These are phyloP conservation scores for Graphium colonna DNA, from an alignment of 2,888 invertebrate species.

Conservation along the genomic window DNA sequence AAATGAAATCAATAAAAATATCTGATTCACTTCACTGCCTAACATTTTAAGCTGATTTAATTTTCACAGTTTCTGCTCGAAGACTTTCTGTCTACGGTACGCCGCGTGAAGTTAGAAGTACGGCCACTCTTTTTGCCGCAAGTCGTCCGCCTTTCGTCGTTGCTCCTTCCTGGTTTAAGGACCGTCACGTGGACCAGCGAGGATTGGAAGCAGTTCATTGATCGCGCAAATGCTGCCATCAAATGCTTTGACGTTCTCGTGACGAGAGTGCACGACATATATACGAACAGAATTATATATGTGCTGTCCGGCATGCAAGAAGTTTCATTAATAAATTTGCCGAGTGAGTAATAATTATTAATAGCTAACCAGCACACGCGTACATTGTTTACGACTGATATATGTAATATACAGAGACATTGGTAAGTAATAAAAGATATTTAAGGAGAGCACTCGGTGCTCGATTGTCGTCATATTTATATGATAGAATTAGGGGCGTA, in stretches of 20 bases:
- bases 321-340: slow-evolving; percentile 89
- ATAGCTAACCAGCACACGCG: too few relatives aligned
- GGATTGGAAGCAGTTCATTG: slow-evolving; percentile 89
- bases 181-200: slow-evolving; percentile 93
- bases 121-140: slow-evolving; percentile 94
- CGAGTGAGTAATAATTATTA: slow-evolving; percentile 62
- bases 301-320: slow-evolving; percentile 93
- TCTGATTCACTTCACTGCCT: too few relatives aligned
- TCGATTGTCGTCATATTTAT: too few relatives aligned
- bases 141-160: slow-evolving; percentile 89
- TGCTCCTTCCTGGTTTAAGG: slow-evolving; percentile 90
- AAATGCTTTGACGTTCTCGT: slow-evolving; percentile 88
- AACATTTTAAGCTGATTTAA: too few relatives aligned
- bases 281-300: slow-evolving; percentile 93
- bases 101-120: slow-evolving; percentile 90
- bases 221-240: slow-evolving; percentile 87
- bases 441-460: too few relatives aligned
- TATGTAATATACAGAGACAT: too few relatives aligned
- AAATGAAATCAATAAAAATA: too few relatives aligned
- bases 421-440: too few relatives aligned
- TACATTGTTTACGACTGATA: too few relatives aligned
- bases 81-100: slow-evolving; percentile 86
- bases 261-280: slow-evolving; percentile 92
- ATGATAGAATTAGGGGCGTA: too few relatives aligned
- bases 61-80: slow-evolving; percentile 87